phyloP scores from a whole-genome alignment of 2,888 invertebrate species.

The Margaritifera margaritifera region DNA sequence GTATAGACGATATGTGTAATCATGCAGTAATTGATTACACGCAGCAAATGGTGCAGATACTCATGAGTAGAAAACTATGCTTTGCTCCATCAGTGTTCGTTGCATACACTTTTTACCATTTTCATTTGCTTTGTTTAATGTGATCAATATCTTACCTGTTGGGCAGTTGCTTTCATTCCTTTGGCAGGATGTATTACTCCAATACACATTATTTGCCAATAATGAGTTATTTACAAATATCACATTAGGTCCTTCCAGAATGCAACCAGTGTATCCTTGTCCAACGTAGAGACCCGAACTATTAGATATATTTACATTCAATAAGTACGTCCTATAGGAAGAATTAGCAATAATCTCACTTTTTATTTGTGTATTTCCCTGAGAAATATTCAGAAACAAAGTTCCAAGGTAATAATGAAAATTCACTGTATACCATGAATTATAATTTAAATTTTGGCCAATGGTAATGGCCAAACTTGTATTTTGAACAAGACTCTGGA shows the following conservation, averaged over 20 bases:
- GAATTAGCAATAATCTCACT: conserved; percentile 41
- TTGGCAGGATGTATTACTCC: conserved; percentile 40
- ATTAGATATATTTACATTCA: conserved; percentile 31
- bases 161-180: conserved; percentile 23
- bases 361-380: conserved; percentile 19
- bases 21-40: conserved; percentile 4
- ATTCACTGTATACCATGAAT: conserved; percentile 42
- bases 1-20: not conserved
- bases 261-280: conserved; percentile 43
- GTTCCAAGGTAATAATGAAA: conserved; percentile 33
- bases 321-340: conserved; percentile 40
- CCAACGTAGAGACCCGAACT: conserved; percentile 40
- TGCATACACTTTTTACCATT: not conserved
- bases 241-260: conserved; percentile 48
- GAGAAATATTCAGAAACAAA: conserved; percentile 36
- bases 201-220: conserved; percentile 22
- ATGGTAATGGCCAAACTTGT: conserved; percentile 17
- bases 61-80: not conserved
- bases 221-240: conserved; percentile 33
- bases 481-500: conserved; percentile 33
- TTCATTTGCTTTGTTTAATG: not conserved
- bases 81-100: not conserved
- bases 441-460: conserved; percentile 35
- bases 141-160: conserved; percentile 23
- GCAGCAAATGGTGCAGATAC: not conserved